Percentiles rank a stretch among this genome's conserved stretches.
Conservation (phyloP, 2,113 vertebrate genomes). For the Crotalus horridus region DNA sequence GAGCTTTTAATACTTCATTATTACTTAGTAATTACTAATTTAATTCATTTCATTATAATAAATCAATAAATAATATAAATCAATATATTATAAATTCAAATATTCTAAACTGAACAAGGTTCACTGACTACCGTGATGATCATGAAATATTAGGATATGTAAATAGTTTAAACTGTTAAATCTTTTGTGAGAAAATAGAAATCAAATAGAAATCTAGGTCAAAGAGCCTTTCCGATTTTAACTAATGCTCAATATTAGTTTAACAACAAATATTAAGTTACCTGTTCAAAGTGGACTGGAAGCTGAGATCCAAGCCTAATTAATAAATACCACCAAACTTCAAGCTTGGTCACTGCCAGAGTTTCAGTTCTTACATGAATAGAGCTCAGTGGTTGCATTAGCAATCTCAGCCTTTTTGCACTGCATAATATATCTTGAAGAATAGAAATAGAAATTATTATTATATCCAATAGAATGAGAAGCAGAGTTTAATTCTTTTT, state of each 20-base stretch:
- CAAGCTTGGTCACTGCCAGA: slow-evolving; percentile 89
- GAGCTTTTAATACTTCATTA: too few relatives aligned
- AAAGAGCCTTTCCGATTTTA: neutral
- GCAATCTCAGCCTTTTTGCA: slow-evolving; percentile 87
- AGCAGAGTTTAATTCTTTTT: neutral
- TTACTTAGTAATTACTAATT: neutral
- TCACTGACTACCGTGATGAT: neutral
- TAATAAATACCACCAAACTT: slow-evolving; percentile 97
- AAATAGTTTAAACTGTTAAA: neutral
- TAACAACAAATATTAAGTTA: slow-evolving; percentile 44
- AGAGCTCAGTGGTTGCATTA: slow-evolving; percentile 95
- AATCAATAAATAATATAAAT: too few relatives aligned
- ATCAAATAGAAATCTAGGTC: neutral
- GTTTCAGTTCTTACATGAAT: slow-evolving; percentile 92
- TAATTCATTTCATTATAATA: neutral
- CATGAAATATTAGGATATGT: neutral
- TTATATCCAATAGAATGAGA: neutral
- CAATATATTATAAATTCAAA: neutral
- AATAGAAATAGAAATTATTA: neutral
- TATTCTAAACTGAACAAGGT: neutral
- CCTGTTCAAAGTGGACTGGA: slow-evolving; percentile 89
- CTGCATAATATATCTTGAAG: slow-evolving; percentile 88
- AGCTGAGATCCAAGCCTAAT: slow-evolving; percentile 87
- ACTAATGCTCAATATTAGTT: neutral
- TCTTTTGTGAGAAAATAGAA: neutral